These are phyloP conservation scores for Zosterops pallidus DNA, from an alignment of 2,113 vertebrate species.

Conservation along the genomic window DNA sequence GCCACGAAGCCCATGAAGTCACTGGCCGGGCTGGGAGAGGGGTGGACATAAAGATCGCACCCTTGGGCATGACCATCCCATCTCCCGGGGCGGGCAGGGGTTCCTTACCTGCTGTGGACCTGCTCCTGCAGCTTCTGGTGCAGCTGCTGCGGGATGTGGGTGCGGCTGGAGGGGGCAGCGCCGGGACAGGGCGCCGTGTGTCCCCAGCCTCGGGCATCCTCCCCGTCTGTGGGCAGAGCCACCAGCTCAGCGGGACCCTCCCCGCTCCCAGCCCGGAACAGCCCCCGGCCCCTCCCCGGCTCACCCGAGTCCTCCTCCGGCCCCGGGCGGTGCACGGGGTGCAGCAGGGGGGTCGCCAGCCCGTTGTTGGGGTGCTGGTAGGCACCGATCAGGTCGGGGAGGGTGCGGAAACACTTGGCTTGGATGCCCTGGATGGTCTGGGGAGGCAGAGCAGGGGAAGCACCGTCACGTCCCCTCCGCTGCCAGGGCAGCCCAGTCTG, in stretches of 20 bases:
- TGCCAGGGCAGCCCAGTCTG: not conserved
- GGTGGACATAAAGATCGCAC: too few relatives aligned
- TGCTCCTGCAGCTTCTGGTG: constrained; percentile 81
- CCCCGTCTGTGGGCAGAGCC: constrained; percentile 57
- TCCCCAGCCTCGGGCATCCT: constrained; percentile 72
- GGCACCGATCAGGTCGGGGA: constrained; percentile 81
- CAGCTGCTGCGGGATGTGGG: constrained; percentile 58
- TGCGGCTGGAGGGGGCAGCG: rapidly evolving
- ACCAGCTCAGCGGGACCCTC: not conserved
- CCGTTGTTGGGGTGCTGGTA: constrained; percentile 88
- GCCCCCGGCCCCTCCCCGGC: not conserved
- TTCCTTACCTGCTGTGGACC: constrained; percentile 70
- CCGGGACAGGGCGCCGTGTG: not conserved
- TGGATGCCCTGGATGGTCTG: constrained; percentile 86
- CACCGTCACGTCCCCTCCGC: rapidly evolving
- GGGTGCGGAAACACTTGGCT: constrained; percentile 82
- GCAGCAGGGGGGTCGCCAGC: constrained; percentile 80
- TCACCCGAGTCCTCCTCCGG: constrained; percentile 81
- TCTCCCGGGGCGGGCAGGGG: rapidly evolving
- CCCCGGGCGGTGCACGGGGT: constrained; percentile 71
- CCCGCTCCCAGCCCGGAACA: rapidly evolving
- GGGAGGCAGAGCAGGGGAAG: not conserved
- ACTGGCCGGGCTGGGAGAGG: constrained; percentile 62
- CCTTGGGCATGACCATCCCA: not conserved
- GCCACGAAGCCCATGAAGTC: constrained; percentile 77